Base-by-base conservation (phyloP, 2,888 invertebrate genomes). In the Hypsopygia costalis region DNA sequence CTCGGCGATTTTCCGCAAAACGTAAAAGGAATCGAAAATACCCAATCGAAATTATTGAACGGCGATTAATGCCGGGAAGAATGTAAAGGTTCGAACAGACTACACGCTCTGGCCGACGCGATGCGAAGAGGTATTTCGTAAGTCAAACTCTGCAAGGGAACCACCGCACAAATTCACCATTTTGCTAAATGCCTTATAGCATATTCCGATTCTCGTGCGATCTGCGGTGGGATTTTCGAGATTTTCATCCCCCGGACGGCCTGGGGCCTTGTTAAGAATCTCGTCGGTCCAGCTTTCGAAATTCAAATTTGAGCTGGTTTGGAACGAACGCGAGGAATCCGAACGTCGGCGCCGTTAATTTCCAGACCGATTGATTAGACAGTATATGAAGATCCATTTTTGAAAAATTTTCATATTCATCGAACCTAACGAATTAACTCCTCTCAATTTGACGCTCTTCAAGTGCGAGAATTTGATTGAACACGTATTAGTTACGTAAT, bases 251-350 rank as follows among this genome's bases (percentile, higher is more conserved):
- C 58, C 59, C 62, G 57, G 47, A 53, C 49, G 46, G 73, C 77
- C 71, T 49, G 64, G 50, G 71, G 80, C 75, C 72, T 78, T 67
- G 85, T 81, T 85, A 83, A 86, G 86, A 85, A 86, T 86, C 78
- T 66, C 58, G 50, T 40, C 51, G 55, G 53, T 52, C 51, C 60
- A 62, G 52, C 56, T 55, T 62, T 57, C 47, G 71, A 75, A 72
- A 78, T 81, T 78, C 69, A 69, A 71, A 73, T 77, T 75, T 65
- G 54, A 52, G 48, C 57, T 58, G 63, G 70, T 69, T 63, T 66
- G 55, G 49, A 48, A 43, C 51, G 58, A 51, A 53, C 53, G 63
- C 60, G 56, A 59, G 65, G 67, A 62, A 79, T 80, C 68, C 70
- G 61, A 52, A 41, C 50, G 49, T 43, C 44, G 38, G 31, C 41